A percentile compares a stretch with the other conserved stretches of the same genome.
These are phyloP conservation scores for Stichodactyla mertensii DNA, from an alignment of 64 coral and sea anemone species.

Conservation along the genomic window DNA sequence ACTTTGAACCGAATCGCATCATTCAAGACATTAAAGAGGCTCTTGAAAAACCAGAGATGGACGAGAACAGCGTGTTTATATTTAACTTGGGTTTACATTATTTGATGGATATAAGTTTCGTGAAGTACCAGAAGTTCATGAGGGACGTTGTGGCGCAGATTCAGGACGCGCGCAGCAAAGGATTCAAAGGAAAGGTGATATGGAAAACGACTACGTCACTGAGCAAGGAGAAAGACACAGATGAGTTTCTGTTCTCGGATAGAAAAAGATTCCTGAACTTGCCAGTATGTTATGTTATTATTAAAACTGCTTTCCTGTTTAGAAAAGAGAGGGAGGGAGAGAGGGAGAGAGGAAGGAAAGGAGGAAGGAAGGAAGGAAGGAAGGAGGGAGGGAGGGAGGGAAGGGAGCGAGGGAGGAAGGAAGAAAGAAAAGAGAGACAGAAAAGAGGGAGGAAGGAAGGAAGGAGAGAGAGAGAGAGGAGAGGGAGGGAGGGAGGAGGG, in stretches of 20 bases:
- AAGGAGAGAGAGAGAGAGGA: no score
- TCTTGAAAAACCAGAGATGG: constrained; percentile 52
- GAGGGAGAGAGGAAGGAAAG: no score
- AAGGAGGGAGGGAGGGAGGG: no score
- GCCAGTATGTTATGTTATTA: constrained; percentile 60
- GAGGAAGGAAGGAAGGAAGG: no score
- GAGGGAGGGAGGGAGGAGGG: no score
- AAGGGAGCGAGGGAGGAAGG: no score
- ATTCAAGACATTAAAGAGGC: constrained; percentile 33
- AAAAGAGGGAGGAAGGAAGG: no score
- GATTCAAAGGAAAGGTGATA: constrained; percentile 42
- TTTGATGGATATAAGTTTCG: constrained; percentile 42
- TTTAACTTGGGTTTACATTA: constrained; percentile 88
- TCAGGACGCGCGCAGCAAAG: constrained; percentile 3
- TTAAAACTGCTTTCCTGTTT: not conserved
- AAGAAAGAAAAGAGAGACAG: no score
- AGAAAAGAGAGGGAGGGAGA: no score
- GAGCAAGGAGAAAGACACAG: constrained; percentile 80
- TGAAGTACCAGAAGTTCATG: constrained; percentile 53
- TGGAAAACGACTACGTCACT: constrained; percentile 88
- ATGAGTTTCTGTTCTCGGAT: constrained; percentile 43
- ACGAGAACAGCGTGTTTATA: constrained; percentile 70
- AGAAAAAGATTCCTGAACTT: constrained; percentile 65
- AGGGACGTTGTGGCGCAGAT: constrained; percentile 47
- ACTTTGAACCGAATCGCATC: constrained; percentile 65